phyloP scores from a whole-genome alignment of 1,140 invertebrate species.

The Bombus terrestris region DNA sequence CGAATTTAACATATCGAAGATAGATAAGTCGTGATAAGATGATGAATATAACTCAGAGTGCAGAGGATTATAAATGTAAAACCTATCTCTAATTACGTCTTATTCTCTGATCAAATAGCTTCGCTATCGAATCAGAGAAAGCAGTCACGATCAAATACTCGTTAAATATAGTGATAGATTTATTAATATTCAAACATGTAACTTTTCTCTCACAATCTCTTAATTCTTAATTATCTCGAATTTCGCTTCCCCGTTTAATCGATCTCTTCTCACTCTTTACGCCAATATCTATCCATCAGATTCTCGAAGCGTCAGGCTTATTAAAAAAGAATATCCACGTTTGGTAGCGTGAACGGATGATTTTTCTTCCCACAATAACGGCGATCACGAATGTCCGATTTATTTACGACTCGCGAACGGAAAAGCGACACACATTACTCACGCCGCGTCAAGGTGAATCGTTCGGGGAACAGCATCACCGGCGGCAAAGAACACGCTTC shows the following conservation, averaged over 20 bases:
- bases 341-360: not conserved
- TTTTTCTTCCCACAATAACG: conserved; percentile 5
- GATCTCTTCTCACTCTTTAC: too few relatives aligned
- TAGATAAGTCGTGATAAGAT: not conserved
- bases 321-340: not conserved
- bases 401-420: conserved; percentile 36
- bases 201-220: too few relatives aligned
- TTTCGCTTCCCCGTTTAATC: not conserved
- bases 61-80: too few relatives aligned
- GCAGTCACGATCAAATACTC: too few relatives aligned
- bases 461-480: not conserved
- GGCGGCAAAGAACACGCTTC: not conserved
- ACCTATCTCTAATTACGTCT: too few relatives aligned
- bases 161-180: too few relatives aligned
- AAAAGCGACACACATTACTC: conserved; percentile 49
- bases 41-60: not conserved
- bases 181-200: too few relatives aligned
- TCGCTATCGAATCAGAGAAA: too few relatives aligned
- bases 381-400: conserved; percentile 15
- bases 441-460: conserved; percentile 12
- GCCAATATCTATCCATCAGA: not conserved
- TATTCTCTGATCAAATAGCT: too few relatives aligned
- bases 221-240: not conserved
- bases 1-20: not conserved
- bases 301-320: not conserved